These are phyloP conservation scores for Zygothrica quintamaculata DNA, from an alignment of 2,888 invertebrate genomes.

Conservation along the genomic window DNA sequence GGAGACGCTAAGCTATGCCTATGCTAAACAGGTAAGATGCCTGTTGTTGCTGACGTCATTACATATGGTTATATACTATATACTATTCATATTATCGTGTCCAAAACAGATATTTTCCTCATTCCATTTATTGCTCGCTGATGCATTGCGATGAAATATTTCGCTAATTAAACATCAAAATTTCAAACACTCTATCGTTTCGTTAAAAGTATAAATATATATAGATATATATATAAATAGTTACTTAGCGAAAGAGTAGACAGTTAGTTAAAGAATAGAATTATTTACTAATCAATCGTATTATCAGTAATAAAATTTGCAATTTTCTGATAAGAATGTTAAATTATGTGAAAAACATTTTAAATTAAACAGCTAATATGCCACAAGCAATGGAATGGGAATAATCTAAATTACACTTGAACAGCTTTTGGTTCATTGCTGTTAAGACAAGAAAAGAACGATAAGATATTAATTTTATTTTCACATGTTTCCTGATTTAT, in stretches of 20 bases:
- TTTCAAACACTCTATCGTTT: no score
- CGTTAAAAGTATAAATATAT: no score
- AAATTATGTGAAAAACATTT: no score
- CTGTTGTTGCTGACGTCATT: conserved; percentile 3
- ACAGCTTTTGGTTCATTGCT: conserved; percentile 13
- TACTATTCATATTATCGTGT: no score
- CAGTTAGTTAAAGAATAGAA: no score
- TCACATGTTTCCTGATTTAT: background rate
- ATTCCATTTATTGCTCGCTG: conserved; percentile 51
- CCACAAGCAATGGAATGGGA: background rate
- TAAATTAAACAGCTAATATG: background rate
- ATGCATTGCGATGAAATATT: conserved; percentile 36
- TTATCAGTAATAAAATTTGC: no score
- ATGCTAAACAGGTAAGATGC: conserved; percentile 91
- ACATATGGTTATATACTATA: background rate
- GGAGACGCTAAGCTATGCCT: conserved; percentile 97
- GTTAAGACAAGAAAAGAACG: conserved; percentile 17
- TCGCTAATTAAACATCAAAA: no score
- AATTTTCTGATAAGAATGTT: no score
- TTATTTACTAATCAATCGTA: no score
- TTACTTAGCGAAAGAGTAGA: no score
- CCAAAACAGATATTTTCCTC: conserved; percentile 27
- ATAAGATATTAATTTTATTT: conserved; percentile 37
- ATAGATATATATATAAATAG: no score
- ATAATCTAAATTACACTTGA: conserved; percentile 33